Conservation (phyloP, 2,797 vertebrate species). For the Antennarius maculatus region DNA sequence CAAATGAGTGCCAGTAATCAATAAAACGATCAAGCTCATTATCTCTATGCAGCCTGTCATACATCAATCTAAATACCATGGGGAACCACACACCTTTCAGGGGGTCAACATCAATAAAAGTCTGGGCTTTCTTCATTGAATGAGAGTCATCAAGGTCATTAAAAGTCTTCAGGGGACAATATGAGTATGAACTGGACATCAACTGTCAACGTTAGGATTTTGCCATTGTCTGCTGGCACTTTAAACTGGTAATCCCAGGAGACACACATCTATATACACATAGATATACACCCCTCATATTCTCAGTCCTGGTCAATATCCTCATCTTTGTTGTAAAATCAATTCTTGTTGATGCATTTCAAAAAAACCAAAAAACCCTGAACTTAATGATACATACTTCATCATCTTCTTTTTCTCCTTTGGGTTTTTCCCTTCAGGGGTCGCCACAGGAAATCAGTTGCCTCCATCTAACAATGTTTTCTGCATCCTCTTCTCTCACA, state of each 20-base stretch:
- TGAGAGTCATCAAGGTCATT: neutral
- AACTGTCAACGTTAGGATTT: too few species aligned
- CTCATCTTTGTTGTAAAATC: neutral
- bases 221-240: neutral
- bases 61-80: neutral
- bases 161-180: neutral
- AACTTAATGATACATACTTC: too few species aligned
- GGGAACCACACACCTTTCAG: neutral
- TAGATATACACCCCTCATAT: too few species aligned
- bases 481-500: too few species aligned
- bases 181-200: neutral
- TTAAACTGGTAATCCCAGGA: neutral
- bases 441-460: too few species aligned
- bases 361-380: too few species aligned
- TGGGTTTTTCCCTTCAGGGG: too few species aligned
- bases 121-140: neutral
- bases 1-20: slow-evolving; percentile 4
- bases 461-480: too few species aligned
- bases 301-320: neutral
- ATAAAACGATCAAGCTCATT: neutral
- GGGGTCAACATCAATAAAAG: neutral
- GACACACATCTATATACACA: neutral
- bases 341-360: neutral
- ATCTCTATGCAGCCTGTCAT: neutral
- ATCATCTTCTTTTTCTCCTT: too few species aligned